Percentiles rank a stretch among this genome's conserved stretches.
Evolutionary conservation across 2,113 vertebrate genomes (phyloP).

Genomic region (Hassar affinis): DNA sequence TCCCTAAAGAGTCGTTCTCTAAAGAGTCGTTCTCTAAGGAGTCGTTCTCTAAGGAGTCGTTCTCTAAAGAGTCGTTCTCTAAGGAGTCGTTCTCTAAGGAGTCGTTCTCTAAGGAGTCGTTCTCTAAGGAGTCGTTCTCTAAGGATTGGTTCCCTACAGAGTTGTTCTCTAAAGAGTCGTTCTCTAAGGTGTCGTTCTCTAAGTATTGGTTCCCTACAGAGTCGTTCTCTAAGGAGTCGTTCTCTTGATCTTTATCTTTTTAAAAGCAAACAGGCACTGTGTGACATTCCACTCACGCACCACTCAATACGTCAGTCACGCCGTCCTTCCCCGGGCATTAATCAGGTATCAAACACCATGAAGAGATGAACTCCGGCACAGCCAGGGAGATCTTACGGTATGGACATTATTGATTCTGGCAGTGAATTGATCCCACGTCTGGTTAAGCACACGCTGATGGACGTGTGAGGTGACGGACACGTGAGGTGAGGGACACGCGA

Average conservation of each 20-base stretch:
- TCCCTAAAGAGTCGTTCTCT: too few relatives aligned
- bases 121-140: too few relatives aligned
- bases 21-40: too few relatives aligned
- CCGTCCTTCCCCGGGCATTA: background rate
- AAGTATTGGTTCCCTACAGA: too few relatives aligned
- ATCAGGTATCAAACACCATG: slow-evolving; percentile 29
- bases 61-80: too few relatives aligned
- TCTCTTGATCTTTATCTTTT: background rate
- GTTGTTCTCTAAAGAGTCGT: too few relatives aligned
- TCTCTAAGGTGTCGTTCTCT: too few relatives aligned
- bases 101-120: too few relatives aligned
- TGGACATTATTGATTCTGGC: slow-evolving; percentile 24
- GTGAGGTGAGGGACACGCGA: background rate
- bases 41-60: too few relatives aligned
- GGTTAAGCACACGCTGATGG: background rate
- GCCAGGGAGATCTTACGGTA: slow-evolving; percentile 17
- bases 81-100: too few relatives aligned
- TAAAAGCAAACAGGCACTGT: background rate
- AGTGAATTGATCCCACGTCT: slow-evolving; percentile 22
- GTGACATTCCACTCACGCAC: background rate
- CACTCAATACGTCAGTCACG: background rate
- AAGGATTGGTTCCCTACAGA: too few relatives aligned
- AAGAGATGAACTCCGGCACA: slow-evolving; percentile 21
- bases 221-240: too few relatives aligned
- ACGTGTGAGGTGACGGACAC: background rate